phyloP scores from a whole-genome alignment of 2,888 invertebrate genomes.

The Lasioglossum pauxillum region DNA sequence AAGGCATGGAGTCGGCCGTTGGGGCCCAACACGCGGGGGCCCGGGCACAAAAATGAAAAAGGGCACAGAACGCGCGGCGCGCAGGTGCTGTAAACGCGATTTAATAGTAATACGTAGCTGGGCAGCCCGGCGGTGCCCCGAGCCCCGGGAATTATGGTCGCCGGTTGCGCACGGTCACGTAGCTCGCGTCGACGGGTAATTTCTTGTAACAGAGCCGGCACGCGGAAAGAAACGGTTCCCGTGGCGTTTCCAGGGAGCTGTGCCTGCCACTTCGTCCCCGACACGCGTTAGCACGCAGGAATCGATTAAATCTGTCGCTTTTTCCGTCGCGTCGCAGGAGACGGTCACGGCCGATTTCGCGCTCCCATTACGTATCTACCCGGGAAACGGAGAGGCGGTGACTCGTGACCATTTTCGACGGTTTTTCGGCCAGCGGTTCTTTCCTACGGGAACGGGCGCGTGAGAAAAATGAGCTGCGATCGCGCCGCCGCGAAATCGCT shows the following conservation, averaged over 20 bases:
- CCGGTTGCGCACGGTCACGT: conserved; percentile 32
- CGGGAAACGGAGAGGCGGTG: conserved; percentile 2
- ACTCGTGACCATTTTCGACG: conserved; percentile 12
- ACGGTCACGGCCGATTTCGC: background rate
- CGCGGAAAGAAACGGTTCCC: conserved; percentile 39
- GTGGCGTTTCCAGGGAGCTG: conserved; percentile 5
- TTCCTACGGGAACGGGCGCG: background rate
- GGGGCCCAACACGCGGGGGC: background rate
- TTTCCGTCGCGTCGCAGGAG: background rate
- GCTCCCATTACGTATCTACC: background rate
- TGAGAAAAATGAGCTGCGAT: conserved; percentile 8
- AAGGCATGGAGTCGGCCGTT: background rate
- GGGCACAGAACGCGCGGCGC: background rate
- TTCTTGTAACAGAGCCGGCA: conserved; percentile 48
- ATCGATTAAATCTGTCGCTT: conserved; percentile 26
- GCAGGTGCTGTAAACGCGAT: conserved; percentile 57
- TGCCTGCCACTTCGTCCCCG: background rate
- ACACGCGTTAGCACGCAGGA: background rate
- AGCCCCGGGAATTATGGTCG: conserved; percentile 48
- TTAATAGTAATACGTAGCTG: conserved; percentile 52
- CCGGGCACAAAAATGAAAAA: background rate
- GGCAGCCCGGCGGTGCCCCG: background rate
- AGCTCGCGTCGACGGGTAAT: conserved; percentile 50
- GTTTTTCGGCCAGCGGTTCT: background rate
- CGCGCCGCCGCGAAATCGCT: conserved; percentile 4